Conservation (phyloP, 1,140 invertebrate species). For the Apis florea region DNA sequence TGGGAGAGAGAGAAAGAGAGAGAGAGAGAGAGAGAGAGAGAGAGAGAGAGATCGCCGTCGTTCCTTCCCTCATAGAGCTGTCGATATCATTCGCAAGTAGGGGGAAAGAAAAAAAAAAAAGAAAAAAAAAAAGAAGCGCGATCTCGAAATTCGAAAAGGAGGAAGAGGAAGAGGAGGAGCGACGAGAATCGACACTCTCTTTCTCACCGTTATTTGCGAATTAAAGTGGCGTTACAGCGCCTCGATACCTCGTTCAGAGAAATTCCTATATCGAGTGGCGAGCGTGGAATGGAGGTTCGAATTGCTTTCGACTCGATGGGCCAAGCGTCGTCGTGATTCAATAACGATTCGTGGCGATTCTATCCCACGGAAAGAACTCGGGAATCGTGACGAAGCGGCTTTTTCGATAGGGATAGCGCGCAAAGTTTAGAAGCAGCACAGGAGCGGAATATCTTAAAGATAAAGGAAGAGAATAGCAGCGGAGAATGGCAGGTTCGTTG, state of each 20-base stretch:
- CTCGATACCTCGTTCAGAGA: background rate
- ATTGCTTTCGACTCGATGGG: background rate
- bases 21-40: too few relatives aligned
- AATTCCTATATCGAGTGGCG: conserved; percentile 14
- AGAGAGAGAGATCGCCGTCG: conserved; percentile 32
- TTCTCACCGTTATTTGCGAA: background rate
- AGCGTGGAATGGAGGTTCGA: background rate
- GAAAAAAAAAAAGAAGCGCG: conserved; percentile 43
- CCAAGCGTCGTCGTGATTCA: background rate
- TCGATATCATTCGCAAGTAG: conserved; percentile 32
- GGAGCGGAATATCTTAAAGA: conserved; percentile 13
- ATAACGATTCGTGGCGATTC: conserved; percentile 5
- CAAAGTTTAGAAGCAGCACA: background rate
- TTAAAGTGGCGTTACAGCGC: conserved; percentile 1
- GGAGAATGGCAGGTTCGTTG: background rate
- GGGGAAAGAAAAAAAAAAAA: background rate
- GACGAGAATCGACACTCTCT: background rate
- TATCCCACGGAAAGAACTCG: background rate
- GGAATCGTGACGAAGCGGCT: background rate
- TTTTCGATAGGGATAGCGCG: background rate
- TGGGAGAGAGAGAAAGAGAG: background rate
- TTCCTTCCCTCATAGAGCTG: conserved; percentile 44
- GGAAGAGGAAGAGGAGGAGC: too few relatives aligned
- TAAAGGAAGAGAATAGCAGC: too few relatives aligned
- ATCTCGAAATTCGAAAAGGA: background rate